Base-by-base conservation (phyloP, 2,113 vertebrate genomes). In the Chionis minor region DNA sequence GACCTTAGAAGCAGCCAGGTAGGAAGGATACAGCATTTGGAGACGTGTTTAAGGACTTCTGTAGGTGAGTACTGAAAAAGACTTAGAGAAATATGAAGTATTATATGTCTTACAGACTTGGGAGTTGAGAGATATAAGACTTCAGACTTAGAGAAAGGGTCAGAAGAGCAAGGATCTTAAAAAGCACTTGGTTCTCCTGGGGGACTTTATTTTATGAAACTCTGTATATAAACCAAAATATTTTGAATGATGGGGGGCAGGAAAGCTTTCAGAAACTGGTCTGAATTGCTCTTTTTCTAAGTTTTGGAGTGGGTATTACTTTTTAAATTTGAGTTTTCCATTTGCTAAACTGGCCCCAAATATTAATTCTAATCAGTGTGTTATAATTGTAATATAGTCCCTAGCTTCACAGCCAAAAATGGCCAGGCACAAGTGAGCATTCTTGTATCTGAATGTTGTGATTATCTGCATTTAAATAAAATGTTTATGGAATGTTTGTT, bases 381-480 rank as follows among this genome's bases (percentile, higher is more conserved):
- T 49, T 81, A 74, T 55, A 66, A 93, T 69, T 66, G 67, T 33
- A 72, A 40, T 47, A 67, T 35, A 52, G 69, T 75, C 79, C 65
- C 70, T 88, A 78, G 81, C 77, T 90, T 94, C 94, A 81, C 79
- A 56, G 61, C 45, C 72, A 42, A 45, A 97, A 77, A 9, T 75
- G 69, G 73, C 77, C 77, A 87, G 93, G 90, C 94, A 95, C 86
- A 92, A 70, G 77, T 44, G 33, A 94, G 82, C 84, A 78, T 87
- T 91, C 56, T 92, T 96, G 79, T 97, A 87, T 71, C 86, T 55
- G 19, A 91, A 90, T 95, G 95, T 95, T 89, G 85, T 97, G 91
- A 97, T 94, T 92, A 70, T 59, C 42, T 92, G 62, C 94, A 78
- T 96, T 94, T 92, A 95, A 97, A 96, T 97, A 95, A 96, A 96